Base-by-base conservation (phyloP, 2,888 invertebrate species). In the Dorcus hopei region DNA sequence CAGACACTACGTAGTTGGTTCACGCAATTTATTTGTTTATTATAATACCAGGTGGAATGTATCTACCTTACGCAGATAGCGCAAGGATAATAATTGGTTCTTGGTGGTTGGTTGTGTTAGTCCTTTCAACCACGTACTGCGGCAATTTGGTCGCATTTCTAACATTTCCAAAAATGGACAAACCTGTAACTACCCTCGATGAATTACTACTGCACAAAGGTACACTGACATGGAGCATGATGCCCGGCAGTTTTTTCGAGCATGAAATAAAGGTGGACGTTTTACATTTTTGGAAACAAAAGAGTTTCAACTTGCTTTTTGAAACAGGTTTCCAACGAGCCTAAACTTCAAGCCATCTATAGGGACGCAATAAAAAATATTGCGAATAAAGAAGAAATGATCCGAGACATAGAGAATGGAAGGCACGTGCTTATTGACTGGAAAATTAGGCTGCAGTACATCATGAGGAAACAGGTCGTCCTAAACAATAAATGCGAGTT, bases 131-230 rank as follows among this genome's bases (percentile, higher is more conserved):
- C 14, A 94, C 94, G 0, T 96, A 95, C 75, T 93, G 93, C 54
- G 95, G 95, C 2, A 95, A 93, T 78, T 82, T 96, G 66, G 95
- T 95, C 0, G 95, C 95, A 0, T 95, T 95, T 76, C 83, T 95
- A 43, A 95, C 95, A 0, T 95, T 95, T 73, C 95, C 95, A 0
- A 90, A 91, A 75, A 87, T 89, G 71, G 89, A 90, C 74, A 80
- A 83, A 38, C 85, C 90, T 0, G 85, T 93, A 26, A 85, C 87
- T 3, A 87, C 86, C 0, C 76, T 93, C 0, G 80, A 84, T 1
- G 88, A 90, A 61, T 76, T 93, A 8, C 65, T 91, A 52, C 75
- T 73, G 1, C 82, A 84, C 33, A 79, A 76, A 40, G 81, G 81
- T 0, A 79, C 82, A 0, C 80, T 89, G 42, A 86, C 89, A 0